Percentiles rank a stretch among this genome's conserved stretches.
Conservation (phyloP, 2,888 invertebrate species). For the Pristionchus japonicus region DNA sequence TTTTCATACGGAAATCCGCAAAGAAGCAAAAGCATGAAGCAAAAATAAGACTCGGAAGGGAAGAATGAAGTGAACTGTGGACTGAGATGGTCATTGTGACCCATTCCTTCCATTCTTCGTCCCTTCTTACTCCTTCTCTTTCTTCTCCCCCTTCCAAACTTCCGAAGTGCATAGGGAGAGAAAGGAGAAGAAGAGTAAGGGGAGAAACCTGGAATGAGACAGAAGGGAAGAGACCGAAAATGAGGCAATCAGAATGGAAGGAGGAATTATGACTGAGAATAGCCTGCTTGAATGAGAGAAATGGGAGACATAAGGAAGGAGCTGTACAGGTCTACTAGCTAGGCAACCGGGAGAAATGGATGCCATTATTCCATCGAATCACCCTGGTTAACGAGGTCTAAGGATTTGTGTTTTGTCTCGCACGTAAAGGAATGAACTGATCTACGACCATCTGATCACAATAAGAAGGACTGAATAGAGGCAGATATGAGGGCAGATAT, state of each 20-base stretch:
- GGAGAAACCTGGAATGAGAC: slow-evolving; percentile 27
- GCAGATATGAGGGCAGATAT: neutral
- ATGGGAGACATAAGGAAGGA: neutral
- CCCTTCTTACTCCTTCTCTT: neutral
- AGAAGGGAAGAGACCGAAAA: neutral
- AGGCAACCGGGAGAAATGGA: neutral
- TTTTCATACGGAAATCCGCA: neutral
- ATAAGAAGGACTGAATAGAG: neutral
- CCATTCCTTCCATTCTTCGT: neutral
- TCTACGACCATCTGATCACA: neutral
- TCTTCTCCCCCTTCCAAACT: neutral
- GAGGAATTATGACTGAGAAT: neutral
- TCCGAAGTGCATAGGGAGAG: slow-evolving; percentile 10
- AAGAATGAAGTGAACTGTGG: neutral
- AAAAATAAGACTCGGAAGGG: neutral
- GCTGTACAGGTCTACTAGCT: neutral
- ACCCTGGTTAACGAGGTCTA: neutral
- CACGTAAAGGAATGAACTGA: neutral
- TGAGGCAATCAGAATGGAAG: neutral
- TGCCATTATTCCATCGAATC: neutral
- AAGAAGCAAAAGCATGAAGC: neutral
- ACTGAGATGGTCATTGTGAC: neutral
- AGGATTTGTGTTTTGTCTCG: neutral
- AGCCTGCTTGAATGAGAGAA: neutral
- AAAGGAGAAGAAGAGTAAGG: neutral